Evolutionary conservation across 2,888 invertebrate species (phyloP).

Genomic region (Ochropleura plecta): DNA sequence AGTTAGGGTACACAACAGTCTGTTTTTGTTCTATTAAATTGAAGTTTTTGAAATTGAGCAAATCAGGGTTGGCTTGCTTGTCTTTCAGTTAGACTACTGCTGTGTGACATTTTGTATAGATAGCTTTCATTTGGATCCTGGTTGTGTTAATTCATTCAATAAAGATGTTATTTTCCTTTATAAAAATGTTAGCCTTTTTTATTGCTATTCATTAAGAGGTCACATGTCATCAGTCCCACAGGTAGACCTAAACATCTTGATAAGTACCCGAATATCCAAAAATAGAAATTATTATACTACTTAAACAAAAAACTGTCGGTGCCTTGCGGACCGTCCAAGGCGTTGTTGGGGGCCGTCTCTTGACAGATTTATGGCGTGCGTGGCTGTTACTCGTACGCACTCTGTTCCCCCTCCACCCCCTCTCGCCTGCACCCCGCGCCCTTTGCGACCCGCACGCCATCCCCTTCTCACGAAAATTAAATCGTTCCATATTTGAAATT

Average conservation of each 20-base stretch:
- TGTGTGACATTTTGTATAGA: not conserved
- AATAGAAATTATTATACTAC: conserved; percentile 66
- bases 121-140: not conserved
- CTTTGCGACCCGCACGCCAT: conserved; percentile 66
- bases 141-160: not conserved
- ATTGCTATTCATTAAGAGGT: conserved; percentile 13
- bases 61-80: not conserved
- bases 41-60: not conserved
- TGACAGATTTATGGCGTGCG: conserved; percentile 88
- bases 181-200: too few relatives aligned
- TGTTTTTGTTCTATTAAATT: not conserved
- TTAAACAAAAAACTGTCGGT: conserved; percentile 69
- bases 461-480: conserved; percentile 81
- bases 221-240: conserved; percentile 47
- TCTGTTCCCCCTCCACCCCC: conserved; percentile 60
- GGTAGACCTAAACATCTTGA: conserved; percentile 63
- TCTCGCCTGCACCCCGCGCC: conserved; percentile 48
- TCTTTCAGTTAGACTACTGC: not conserved
- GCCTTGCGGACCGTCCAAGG: conserved; percentile 79
- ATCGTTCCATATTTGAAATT: conserved; percentile 82
- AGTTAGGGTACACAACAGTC: too few relatives aligned
- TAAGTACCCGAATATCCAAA: conserved; percentile 50
- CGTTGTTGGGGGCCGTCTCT: conserved; percentile 81
- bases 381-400: conserved; percentile 81
- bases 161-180: too few relatives aligned